Evolutionary conservation across 2,888 invertebrate species (phyloP), one percentile per base, ranked within the genome.

Genomic region (Nomada fucata): DNA sequence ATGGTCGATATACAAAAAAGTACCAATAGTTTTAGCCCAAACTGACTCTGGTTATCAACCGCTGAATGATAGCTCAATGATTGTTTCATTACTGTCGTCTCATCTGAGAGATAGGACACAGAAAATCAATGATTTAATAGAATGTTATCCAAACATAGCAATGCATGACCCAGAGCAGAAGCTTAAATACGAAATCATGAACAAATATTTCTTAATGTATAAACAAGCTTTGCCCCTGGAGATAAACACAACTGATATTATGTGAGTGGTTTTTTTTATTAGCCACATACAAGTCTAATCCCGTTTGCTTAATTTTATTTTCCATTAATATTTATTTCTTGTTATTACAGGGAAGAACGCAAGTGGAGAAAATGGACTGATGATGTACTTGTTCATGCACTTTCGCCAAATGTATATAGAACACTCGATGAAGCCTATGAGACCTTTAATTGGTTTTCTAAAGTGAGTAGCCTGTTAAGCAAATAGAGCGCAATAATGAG

Each of bases 361-460:
- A 97, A 98, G 91, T 99, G 99, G 99, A 95, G 99, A 65, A 96
- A 96, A 91, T 99, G 99, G 99, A 97, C 97, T 0, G 99, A 99
- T 93, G 95, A 96, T 67, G 96, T 97, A 57, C 95, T 99, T 1
- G 98, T 99, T 0, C 99, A 99, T 92, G 96, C 97, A 0, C 94
- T 99, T 52, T 99, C 99, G 0, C 99, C 99, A 0, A 99, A 99
- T 94, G 98, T 99, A 47, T 99, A 99, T 92, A 96, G 99, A 77
- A 97, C 97, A 0, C 94, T 95, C 0, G 94, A 94, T 0, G 99
- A 99, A 94, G 96, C 99, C 0, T 93, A 98, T 29, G 97, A 98
- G 92, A 97, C 99, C 0, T 99, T 99, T 94, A 96, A 96, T 86
- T 98, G 98, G 97, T 99, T 99, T 94, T 97, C 98, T 5, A 95